Evolutionary conservation across 2,797 vertebrate species (phyloP).

Genomic region (Melanitta fusca): DNA sequence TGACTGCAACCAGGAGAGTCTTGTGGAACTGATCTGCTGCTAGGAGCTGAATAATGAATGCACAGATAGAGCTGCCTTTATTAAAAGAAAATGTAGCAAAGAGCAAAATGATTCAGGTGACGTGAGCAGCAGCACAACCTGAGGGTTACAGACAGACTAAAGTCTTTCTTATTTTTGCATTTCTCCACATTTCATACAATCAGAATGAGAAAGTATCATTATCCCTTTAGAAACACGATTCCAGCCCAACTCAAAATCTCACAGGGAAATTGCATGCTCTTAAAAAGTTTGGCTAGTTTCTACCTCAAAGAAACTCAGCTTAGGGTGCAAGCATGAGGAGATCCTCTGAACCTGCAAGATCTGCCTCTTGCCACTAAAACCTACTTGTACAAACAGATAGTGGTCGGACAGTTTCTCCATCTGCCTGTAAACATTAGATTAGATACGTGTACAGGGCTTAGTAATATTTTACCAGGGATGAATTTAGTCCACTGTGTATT

Average conservation of each 20-base stretch:
- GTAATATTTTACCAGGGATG: background rate
- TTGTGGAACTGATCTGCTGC: background rate
- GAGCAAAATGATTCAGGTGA: background rate
- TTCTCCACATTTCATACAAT: background rate
- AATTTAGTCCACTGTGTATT: background rate
- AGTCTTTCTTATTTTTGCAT: background rate
- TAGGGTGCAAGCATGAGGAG: background rate
- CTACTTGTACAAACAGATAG: background rate
- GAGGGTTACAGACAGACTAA: background rate
- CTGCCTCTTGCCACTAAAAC: background rate
- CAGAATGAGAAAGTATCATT: background rate
- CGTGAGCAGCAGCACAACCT: background rate
- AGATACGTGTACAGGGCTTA: background rate
- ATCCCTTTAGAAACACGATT: background rate
- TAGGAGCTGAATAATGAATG: slow-evolving; percentile 18
- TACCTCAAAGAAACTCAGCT: background rate
- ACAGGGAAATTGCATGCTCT: background rate
- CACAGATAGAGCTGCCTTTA: background rate
- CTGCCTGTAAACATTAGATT: background rate
- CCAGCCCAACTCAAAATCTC: background rate
- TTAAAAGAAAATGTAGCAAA: background rate
- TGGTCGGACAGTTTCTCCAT: background rate
- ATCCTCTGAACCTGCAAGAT: background rate
- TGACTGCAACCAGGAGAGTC: background rate
- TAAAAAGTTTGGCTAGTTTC: background rate